These are phyloP conservation scores for Ceratosolen solmsi DNA, from an alignment of 1,140 invertebrate species.

Conservation along the genomic window DNA sequence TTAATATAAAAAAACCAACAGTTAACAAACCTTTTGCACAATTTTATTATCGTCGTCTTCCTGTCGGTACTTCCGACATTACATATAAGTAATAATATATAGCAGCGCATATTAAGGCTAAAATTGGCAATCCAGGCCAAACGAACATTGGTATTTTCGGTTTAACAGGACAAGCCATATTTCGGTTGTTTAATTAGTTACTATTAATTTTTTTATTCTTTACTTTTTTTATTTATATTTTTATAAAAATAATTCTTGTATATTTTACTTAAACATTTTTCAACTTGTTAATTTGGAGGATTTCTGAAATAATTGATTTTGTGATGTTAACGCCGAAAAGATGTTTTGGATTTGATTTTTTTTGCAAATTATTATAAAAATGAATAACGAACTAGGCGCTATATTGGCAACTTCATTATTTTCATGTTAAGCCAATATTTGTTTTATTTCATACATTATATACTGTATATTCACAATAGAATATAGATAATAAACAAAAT, in stretches of 20 bases:
- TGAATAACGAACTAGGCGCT: too few relatives aligned
- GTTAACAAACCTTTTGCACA: slow-evolving; percentile 1
- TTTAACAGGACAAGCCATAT: slow-evolving; percentile 14
- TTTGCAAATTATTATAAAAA: too few relatives aligned
- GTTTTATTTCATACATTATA: too few relatives aligned
- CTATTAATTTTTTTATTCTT: background rate
- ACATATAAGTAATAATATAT: background rate
- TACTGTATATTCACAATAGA: too few relatives aligned
- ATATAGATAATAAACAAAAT: too few relatives aligned
- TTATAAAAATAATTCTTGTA: too few relatives aligned
- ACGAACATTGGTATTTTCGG: background rate
- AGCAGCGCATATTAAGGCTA: background rate
- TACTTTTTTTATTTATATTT: slow-evolving; percentile 4
- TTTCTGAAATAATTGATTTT: background rate
- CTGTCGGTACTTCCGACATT: background rate
- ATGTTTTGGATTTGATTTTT: slow-evolving; percentile 4
- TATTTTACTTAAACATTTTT: too few relatives aligned
- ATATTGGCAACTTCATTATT: too few relatives aligned
- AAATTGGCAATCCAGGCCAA: slow-evolving; percentile 21
- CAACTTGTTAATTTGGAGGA: slow-evolving; percentile 31
- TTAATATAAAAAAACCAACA: too few relatives aligned
- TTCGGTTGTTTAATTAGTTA: background rate
- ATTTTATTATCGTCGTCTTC: background rate
- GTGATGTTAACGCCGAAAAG: background rate
- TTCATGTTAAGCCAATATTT: too few relatives aligned